Conservation (phyloP, 2,113 vertebrate genomes). For the Phoenicopterus ruber region DNA sequence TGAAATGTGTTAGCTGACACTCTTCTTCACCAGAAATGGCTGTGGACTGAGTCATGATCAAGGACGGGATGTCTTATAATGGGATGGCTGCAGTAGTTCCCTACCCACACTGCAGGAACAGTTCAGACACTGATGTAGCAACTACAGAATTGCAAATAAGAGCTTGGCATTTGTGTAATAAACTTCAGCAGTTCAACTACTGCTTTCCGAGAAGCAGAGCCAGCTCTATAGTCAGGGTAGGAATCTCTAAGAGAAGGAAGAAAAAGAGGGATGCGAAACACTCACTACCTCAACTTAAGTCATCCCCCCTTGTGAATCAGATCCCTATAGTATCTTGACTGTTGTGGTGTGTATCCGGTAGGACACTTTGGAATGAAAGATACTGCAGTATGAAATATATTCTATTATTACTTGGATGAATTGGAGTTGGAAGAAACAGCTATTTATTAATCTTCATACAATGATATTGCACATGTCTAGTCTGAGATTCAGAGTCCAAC, state of each 20-base stretch:
- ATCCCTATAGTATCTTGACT: background rate
- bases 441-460: background rate
- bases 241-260: conserved; percentile 19
- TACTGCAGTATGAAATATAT: background rate
- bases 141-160: conserved; percentile 65
- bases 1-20: conserved; percentile 61
- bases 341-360: background rate
- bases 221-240: conserved; percentile 22
- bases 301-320: background rate
- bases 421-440: background rate
- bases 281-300: background rate
- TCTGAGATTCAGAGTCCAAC: background rate
- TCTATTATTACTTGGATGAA: background rate
- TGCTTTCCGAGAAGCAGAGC: conserved; percentile 1
- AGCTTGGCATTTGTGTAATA: conserved; percentile 63
- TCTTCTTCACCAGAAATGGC: conserved; percentile 32
- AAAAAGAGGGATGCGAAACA: background rate
- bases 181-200: conserved; percentile 56
- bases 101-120: conserved; percentile 54
- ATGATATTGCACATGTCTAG: background rate
- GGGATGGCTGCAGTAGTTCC: conserved; percentile 38
- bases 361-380: background rate
- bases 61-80: conserved; percentile 34
- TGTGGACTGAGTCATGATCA: conserved; percentile 58
- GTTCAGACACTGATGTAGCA: conserved; percentile 54